These are phyloP conservation scores for Trilocha varians DNA, from an alignment of 2,888 invertebrate species.

Conservation along the genomic window DNA sequence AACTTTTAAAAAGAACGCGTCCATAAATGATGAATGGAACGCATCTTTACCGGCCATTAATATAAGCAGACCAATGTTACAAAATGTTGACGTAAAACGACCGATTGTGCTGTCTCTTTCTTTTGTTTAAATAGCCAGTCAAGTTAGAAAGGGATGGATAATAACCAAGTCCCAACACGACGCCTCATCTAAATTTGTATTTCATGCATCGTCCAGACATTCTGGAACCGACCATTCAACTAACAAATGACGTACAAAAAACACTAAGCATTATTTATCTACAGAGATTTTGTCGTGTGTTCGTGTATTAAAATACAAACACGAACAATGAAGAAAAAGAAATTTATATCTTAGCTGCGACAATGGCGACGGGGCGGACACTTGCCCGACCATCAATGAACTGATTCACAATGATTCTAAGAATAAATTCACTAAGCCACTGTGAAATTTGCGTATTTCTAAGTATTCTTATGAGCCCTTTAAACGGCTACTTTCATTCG, in stretches of 20 bases:
- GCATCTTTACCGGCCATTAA: constrained; percentile 10
- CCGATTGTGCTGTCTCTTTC: neutral
- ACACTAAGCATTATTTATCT: constrained; percentile 56
- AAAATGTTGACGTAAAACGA: neutral
- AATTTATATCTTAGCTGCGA: constrained; percentile 18
- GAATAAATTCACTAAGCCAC: constrained; percentile 37
- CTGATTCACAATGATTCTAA: constrained; percentile 33
- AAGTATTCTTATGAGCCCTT: constrained; percentile 18
- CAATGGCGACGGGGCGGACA: constrained; percentile 40
- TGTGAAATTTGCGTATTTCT: constrained; percentile 47
- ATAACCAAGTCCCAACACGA: neutral
- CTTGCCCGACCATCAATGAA: constrained; percentile 54
- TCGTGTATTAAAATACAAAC: constrained; percentile 67
- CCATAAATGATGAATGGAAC: constrained; percentile 27
- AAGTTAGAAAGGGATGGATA: neutral
- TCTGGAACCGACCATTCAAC: constrained; percentile 57
- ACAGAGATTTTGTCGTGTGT: constrained; percentile 55
- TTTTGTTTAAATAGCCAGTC: neutral
- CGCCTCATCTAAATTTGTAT: neutral
- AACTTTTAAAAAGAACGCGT: constrained; percentile 6
- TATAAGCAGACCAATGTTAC: constrained; percentile 1
- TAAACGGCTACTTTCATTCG: too few species aligned
- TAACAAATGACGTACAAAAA: constrained; percentile 47
- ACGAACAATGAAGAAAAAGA: constrained; percentile 55
- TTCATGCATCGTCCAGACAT: constrained; percentile 35